Evolutionary conservation across 1,140 invertebrate species (phyloP).

Genomic region (Scaptodrosophila lebanonensis): DNA sequence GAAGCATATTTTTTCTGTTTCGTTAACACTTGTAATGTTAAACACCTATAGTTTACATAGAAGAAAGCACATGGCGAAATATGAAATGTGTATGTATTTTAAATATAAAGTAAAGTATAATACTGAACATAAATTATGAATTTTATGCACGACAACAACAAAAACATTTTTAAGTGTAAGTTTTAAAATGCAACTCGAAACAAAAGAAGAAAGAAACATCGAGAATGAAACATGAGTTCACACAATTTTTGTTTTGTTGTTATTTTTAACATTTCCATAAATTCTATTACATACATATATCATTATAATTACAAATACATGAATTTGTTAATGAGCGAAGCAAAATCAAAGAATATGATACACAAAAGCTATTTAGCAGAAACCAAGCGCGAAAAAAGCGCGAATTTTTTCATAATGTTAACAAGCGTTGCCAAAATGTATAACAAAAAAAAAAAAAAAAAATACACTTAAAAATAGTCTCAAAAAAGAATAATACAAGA

Average conservation of each 20-base stretch:
- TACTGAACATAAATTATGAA: slow-evolving; percentile 13
- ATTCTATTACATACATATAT: too few relatives aligned
- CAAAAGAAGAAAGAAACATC: not conserved
- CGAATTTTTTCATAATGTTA: slow-evolving; percentile 35
- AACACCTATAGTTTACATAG: too few relatives aligned
- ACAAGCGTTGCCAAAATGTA: slow-evolving; percentile 66
- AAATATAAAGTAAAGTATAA: slow-evolving; percentile 9
- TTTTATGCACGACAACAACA: slow-evolving; percentile 50
- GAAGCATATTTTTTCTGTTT: too few relatives aligned
- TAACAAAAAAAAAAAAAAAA: slow-evolving; percentile 8
- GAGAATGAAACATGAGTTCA: slow-evolving; percentile 16
- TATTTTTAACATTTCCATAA: not conserved
- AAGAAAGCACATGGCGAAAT: too few relatives aligned
- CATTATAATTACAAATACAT: too few relatives aligned
- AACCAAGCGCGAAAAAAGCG: slow-evolving; percentile 55
- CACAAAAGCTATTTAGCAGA: slow-evolving; percentile 3
- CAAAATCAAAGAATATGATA: slow-evolving; percentile 5
- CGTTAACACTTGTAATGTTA: too few relatives aligned
- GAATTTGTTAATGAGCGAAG: slow-evolving; percentile 19
- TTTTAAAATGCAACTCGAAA: slow-evolving; percentile 46
- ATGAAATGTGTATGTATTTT: slow-evolving; percentile 2
- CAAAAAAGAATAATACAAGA: slow-evolving; percentile 20
- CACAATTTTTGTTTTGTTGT: slow-evolving; percentile 11
- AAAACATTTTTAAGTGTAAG: slow-evolving; percentile 62
- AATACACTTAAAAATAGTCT: slow-evolving; percentile 35